These are phyloP conservation scores for Amphiprion percula DNA, from an alignment of 2,113 vertebrate species.

Conservation along the genomic window DNA sequence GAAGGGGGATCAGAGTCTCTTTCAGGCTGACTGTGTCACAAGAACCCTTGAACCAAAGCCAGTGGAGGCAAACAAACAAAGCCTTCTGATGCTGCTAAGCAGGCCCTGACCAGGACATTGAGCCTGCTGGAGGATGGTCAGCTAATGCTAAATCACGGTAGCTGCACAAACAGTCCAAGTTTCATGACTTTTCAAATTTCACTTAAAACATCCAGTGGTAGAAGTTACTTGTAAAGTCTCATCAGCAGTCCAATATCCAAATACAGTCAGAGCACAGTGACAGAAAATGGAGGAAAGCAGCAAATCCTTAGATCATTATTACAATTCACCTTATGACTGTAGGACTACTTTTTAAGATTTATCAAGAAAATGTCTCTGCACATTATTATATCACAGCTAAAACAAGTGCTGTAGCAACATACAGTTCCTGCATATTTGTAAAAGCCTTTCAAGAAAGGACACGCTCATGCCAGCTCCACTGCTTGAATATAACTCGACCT, in stretches of 20 bases:
- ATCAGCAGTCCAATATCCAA: not conserved
- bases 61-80: slow-evolving; percentile 62
- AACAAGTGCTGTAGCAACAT: too few species aligned
- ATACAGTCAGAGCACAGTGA: not conserved
- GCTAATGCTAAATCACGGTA: slow-evolving; percentile 31
- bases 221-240: not conserved
- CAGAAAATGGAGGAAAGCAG: too few species aligned
- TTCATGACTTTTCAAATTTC: not conserved
- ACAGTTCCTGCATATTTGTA: too few species aligned
- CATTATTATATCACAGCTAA: too few species aligned
- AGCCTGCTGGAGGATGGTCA: slow-evolving; percentile 19
- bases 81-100: slow-evolving; percentile 35
- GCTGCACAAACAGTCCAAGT: not conserved
- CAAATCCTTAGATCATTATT: too few species aligned
- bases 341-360: too few species aligned
- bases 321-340: too few species aligned
- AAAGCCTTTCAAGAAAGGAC: too few species aligned
- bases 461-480: too few species aligned
- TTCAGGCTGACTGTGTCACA: slow-evolving; percentile 63
- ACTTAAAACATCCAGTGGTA: too few species aligned
- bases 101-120: slow-evolving; percentile 14
- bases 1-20: slow-evolving; percentile 24
- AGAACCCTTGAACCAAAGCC: slow-evolving; percentile 58
- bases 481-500: too few species aligned
- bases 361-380: too few species aligned